A percentile compares a stretch with the other conserved stretches of the same genome.
Evolutionary conservation across 1,140 invertebrate genomes (phyloP).

Genomic region (Parasteatoda tepidariorum): DNA sequence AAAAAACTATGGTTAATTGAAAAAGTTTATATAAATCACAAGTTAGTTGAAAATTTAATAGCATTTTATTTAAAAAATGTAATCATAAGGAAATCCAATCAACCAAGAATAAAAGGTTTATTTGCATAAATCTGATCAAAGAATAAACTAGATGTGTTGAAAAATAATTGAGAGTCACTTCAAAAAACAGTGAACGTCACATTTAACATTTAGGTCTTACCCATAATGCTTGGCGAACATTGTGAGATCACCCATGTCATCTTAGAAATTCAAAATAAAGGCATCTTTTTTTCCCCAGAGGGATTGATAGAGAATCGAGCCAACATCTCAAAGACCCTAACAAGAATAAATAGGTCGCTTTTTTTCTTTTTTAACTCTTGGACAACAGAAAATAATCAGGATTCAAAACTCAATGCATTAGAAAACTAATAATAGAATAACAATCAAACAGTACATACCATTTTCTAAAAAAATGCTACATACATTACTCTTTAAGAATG

Average conservation of each 20-base stretch:
- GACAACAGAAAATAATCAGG: constrained; percentile 55
- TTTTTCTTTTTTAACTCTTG: constrained; percentile 45
- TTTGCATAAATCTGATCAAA: not conserved
- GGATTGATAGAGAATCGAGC: constrained; percentile 27
- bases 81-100: not conserved
- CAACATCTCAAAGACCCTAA: constrained; percentile 58
- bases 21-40: not conserved
- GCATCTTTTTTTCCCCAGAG: constrained; percentile 22
- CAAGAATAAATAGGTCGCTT: constrained; percentile 54
- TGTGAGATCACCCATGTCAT: constrained; percentile 4
- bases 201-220: constrained; percentile 57
- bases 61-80: not conserved
- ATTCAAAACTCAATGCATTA: constrained; percentile 40
- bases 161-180: constrained; percentile 22
- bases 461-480: constrained; percentile 44
- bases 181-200: constrained; percentile 41
- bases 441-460: constrained; percentile 27
- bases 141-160: not conserved
- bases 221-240: constrained; percentile 20
- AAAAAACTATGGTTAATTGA: not conserved
- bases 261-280: constrained; percentile 40
- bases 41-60: not conserved
- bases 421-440: constrained; percentile 34
- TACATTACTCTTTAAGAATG: constrained; percentile 46
- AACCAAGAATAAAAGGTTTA: not conserved